Evolutionary conservation across 30 jellyfish, hydroid and myxozoan species (phyloP).

Genomic region (Aurelia aurita complex sp. Pacific): DNA sequence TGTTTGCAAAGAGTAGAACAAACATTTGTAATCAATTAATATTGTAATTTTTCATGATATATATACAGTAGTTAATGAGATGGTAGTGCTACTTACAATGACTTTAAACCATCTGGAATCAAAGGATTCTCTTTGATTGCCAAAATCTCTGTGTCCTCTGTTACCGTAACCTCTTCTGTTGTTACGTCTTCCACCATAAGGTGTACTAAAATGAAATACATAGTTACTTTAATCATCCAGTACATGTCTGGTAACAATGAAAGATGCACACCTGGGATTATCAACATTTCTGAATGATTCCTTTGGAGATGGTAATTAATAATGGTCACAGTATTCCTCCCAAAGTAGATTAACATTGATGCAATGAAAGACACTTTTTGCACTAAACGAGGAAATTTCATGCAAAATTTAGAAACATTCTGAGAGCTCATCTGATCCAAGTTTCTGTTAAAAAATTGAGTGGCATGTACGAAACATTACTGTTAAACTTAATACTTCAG

Average conservation of each 20-base stretch:
- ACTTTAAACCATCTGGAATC: constrained; percentile 59
- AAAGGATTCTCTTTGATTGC: constrained; percentile 14
- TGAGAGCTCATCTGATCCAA: too few relatives aligned
- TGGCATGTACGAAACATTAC: too few relatives aligned
- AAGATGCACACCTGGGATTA: not conserved
- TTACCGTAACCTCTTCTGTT: constrained; percentile 7
- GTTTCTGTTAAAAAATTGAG: too few relatives aligned
- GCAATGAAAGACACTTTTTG: too few relatives aligned
- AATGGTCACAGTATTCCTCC: too few relatives aligned
- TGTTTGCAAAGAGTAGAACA: not conserved
- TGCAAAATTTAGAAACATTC: too few relatives aligned
- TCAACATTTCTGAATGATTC: not conserved
- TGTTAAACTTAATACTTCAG: too few relatives aligned
- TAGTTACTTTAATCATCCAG: not conserved
- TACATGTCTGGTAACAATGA: not conserved
- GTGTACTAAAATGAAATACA: constrained; percentile 24
- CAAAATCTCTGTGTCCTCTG: not conserved
- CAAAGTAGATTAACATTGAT: too few relatives aligned
- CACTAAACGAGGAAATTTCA: too few relatives aligned
- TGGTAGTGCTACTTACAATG: constrained; percentile 8
- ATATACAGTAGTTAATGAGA: too few relatives aligned
- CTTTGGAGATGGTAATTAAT: too few relatives aligned
- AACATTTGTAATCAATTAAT: not conserved
- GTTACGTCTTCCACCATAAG: constrained; percentile 49
- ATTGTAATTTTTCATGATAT: not conserved